Conservation (phyloP, 2,888 invertebrate species). For the Galerucella calmariensis region DNA sequence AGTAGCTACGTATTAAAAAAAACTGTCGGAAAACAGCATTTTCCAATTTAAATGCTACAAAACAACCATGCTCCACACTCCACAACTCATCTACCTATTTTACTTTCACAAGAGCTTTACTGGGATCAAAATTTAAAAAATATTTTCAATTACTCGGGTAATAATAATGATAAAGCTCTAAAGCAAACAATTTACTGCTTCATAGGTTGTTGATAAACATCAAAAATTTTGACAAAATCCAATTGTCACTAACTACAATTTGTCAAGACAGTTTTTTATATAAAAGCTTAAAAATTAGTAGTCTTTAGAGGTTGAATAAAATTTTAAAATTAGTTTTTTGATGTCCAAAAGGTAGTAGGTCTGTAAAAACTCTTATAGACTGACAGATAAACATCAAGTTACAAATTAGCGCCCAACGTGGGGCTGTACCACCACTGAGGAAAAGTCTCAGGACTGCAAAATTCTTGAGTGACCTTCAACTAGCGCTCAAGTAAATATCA, state of each 20-base stretch:
- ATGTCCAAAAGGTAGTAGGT: too few species aligned
- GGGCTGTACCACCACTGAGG: too few species aligned
- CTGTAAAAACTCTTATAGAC: too few species aligned
- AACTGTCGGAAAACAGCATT: slow-evolving; percentile 63
- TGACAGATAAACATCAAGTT: too few species aligned
- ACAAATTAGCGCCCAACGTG: too few species aligned
- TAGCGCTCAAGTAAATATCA: too few species aligned
- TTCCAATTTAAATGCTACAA: slow-evolving; percentile 60
- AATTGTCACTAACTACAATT: neutral
- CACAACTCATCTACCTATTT: slow-evolving; percentile 58
- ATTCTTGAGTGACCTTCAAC: too few species aligned
- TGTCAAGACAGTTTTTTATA: too few species aligned
- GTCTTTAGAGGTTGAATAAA: neutral
- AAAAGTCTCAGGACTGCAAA: too few species aligned
- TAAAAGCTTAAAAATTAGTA: neutral
- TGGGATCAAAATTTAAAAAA: slow-evolving; percentile 32
- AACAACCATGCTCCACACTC: slow-evolving; percentile 64
- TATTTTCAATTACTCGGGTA: slow-evolving; percentile 8
- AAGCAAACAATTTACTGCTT: slow-evolving; percentile 21
- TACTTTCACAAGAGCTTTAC: slow-evolving; percentile 39
- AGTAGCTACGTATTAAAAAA: slow-evolving; percentile 45
- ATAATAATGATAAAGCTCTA: slow-evolving; percentile 22
- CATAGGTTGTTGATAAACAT: slow-evolving; percentile 18
- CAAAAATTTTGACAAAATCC: neutral
- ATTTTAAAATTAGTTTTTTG: too few species aligned